Conservation (phyloP, 2,797 vertebrate species). For the Siniperca obscura region DNA sequence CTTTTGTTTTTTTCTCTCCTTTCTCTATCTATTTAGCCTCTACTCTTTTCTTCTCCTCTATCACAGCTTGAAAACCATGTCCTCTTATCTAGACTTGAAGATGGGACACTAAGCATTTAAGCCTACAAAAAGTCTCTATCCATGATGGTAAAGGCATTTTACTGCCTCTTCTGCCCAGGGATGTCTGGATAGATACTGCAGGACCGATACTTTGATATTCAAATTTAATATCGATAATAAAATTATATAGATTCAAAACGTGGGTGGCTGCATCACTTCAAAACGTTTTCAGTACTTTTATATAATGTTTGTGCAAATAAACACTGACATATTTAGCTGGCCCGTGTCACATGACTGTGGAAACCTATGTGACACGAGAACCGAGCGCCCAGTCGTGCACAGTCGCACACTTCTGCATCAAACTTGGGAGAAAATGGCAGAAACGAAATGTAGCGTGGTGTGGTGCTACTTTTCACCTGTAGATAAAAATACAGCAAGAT, state of each 20-base stretch:
- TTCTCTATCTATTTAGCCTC: constrained; percentile 24
- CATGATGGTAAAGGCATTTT: constrained; percentile 48
- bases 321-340: not conserved
- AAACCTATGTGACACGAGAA: too few relatives aligned
- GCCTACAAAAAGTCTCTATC: constrained; percentile 37
- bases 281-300: not conserved
- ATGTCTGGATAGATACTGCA: too few relatives aligned
- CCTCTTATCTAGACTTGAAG: constrained; percentile 31
- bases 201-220: too few relatives aligned
- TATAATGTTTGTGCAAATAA: not conserved
- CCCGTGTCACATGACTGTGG: too few relatives aligned
- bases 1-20: constrained; percentile 8
- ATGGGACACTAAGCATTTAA: constrained; percentile 53
- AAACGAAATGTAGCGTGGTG: too few relatives aligned
- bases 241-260: not conserved
- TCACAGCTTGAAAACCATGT: constrained; percentile 51
- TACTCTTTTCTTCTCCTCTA: not conserved
- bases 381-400: too few relatives aligned
- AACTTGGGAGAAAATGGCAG: too few relatives aligned
- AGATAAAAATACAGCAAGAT: too few relatives aligned
- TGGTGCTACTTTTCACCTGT: too few relatives aligned
- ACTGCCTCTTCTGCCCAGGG: not conserved
- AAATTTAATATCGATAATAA: too few relatives aligned
- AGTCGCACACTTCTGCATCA: too few relatives aligned
- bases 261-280: not conserved